Base-by-base conservation (phyloP, 2,888 invertebrate genomes). In the Dasysyrphus albostriatus region DNA sequence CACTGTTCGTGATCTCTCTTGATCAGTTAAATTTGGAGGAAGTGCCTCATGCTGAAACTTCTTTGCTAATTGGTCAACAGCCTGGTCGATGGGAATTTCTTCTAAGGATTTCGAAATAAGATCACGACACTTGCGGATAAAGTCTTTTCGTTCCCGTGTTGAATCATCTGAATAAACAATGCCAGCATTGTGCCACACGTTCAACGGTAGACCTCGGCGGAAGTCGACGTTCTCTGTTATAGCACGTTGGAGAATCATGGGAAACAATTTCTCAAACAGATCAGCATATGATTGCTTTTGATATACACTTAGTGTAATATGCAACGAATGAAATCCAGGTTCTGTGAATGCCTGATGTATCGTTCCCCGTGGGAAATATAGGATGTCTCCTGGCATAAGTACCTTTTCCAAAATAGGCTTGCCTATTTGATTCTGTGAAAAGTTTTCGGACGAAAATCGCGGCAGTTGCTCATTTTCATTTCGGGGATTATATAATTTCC, bases 241-340 rank as follows among this genome's bases (percentile, higher is more conserved):
- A 0, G 98, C 97, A 75, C 93, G 93, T 89, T 96, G 94, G 77
- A 99, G 90, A 0, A 98, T 97, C 42, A 94, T 92, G 0, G 98
- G 97, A 54, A 98, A 88, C 89, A 95, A 94, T 90, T 96, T 96
- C 91, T 98, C 96, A 88, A 99, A 93, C 7, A 98, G 94, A 93
- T 99, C 98, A 34, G 96, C 96, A 95, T 97, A 99, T 0, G 97
- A 95, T 91, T 97, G 98, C 90, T 95, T 96, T 91, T 99, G 98
- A 91, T 97, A 98, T 90, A 97, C 96, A 65, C 98, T 98, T 5
- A 99, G 93, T 0, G 99, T 99, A 6, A 99, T 95, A 92, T 99
- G 99, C 3, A 99, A 94, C 2, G 99, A 99, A 93, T 99, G 98
- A 37, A 94, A 94, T 44, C 96, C 95, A 16, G 95, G 94, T 83